Conservation (phyloP, 2,113 vertebrate genomes). For the Cheilinus undulatus region DNA sequence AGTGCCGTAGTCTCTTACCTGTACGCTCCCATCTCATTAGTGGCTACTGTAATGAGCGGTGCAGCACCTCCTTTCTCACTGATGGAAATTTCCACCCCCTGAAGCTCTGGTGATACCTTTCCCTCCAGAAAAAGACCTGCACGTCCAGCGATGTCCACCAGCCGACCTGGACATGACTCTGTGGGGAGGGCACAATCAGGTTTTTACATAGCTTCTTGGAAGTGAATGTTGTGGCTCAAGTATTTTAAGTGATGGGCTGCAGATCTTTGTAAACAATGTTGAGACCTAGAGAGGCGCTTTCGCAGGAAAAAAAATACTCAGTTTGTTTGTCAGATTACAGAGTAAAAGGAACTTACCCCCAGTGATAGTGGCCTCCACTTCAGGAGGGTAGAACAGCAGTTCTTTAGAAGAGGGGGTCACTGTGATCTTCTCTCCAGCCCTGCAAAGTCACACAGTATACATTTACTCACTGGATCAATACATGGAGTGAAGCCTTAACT, state of each 20-base stretch:
- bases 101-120: constrained; percentile 89
- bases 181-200: not conserved
- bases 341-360: constrained; percentile 84
- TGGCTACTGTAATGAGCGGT: constrained; percentile 91
- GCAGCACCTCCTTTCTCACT: constrained; percentile 86
- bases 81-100: constrained; percentile 96
- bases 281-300: not conserved
- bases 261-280: not conserved
- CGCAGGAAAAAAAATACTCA: not conserved
- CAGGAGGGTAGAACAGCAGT: constrained; percentile 95
- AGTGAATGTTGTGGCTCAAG: too few species aligned
- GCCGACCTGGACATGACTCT: constrained; percentile 95
- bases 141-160: constrained; percentile 93
- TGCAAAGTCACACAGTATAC: constrained; percentile 56
- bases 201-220: too few species aligned
- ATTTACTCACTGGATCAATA: constrained; percentile 11
- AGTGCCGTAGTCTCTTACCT: constrained; percentile 80
- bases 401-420: constrained; percentile 96
- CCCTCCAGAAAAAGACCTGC: constrained; percentile 96
- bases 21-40: constrained; percentile 90
- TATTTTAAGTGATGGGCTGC: not conserved
- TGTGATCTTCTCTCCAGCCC: constrained; percentile 96
- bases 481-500: not conserved
- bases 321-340: not conserved
- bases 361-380: constrained; percentile 92